Percentiles rank a stretch among this genome's conserved stretches.
Evolutionary conservation across 37 sponge, comb jelly and placozoan genomes (phyloP).

Genomic region (Beroe forskalii): DNA sequence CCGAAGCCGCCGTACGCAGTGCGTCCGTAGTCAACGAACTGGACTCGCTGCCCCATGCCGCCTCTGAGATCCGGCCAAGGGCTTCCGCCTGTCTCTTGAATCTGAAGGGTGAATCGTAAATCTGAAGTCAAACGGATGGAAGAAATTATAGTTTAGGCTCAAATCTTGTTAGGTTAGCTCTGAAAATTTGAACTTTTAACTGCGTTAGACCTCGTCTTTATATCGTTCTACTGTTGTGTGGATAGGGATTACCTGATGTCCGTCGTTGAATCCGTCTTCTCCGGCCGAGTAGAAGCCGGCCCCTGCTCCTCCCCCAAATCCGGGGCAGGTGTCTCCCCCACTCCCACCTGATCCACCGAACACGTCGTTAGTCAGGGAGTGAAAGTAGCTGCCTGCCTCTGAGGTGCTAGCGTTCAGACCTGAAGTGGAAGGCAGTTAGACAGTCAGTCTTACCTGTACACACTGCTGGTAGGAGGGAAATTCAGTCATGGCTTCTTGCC

Average conservation of each 20-base stretch:
- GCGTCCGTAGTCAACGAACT: not conserved
- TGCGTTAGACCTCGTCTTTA: no score
- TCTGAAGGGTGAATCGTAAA: not conserved
- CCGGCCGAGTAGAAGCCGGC: not conserved
- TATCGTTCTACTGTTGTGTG: no score
- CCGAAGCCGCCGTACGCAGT: constrained; percentile 45
- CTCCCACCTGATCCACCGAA: not conserved
- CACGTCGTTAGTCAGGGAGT: constrained; percentile 7
- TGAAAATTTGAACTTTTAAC: no score
- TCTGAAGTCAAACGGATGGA: no score
- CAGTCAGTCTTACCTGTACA: no score
- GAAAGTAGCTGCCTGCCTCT: not conserved
- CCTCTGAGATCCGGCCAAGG: constrained; percentile 47
- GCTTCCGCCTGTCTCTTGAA: not conserved
- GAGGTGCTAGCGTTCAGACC: constrained; percentile 11
- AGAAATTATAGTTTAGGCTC: no score
- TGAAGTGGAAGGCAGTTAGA: no score
- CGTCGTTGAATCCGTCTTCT: constrained; percentile 1
- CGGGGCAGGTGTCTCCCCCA: constrained; percentile 3
- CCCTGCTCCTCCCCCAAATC: constrained; percentile 26
- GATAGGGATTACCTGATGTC: constrained; percentile 25
- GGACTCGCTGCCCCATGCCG: not conserved
- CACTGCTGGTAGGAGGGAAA: no score
- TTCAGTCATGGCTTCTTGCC: no score
- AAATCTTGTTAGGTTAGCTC: no score